These are phyloP conservation scores for Siderastrea siderea DNA, from an alignment of 92 coral and sea anemone genomes.

Conservation along the genomic window DNA sequence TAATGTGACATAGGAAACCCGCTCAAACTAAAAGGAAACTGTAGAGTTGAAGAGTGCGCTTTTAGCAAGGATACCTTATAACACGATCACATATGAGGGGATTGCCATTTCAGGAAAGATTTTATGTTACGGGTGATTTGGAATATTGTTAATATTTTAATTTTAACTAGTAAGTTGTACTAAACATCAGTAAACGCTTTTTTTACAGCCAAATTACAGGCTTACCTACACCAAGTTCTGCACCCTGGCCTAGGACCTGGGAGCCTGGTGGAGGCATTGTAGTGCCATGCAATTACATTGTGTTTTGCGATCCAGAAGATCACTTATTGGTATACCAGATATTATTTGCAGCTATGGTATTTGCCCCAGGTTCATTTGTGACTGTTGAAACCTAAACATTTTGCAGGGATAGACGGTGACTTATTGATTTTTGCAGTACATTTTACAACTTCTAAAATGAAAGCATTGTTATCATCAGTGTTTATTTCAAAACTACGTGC, in stretches of 20 bases:
- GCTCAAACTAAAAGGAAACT: too few relatives aligned
- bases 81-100: too few relatives aligned
- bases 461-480: neutral
- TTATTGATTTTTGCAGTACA: neutral
- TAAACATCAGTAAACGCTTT: too few relatives aligned
- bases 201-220: constrained; percentile 28
- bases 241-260: constrained; percentile 35
- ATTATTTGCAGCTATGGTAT: constrained; percentile 8
- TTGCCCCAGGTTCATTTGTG: constrained; percentile 15
- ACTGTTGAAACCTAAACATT: constrained; percentile 20
- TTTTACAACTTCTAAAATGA: neutral
- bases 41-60: too few relatives aligned
- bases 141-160: too few relatives aligned
- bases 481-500: constrained; percentile 3
- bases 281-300: constrained; percentile 17
- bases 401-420: neutral
- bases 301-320: constrained; percentile 24
- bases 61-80: too few relatives aligned
- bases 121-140: neutral
- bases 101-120: neutral
- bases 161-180: too few relatives aligned
- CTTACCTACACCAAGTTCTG: constrained; percentile 13
- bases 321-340: constrained; percentile 24
- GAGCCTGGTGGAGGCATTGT: constrained; percentile 33
- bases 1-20: too few relatives aligned